Evolutionary conservation across 2,113 vertebrate genomes (phyloP).

Genomic region (Ptilorrhoa leucosticta): DNA sequence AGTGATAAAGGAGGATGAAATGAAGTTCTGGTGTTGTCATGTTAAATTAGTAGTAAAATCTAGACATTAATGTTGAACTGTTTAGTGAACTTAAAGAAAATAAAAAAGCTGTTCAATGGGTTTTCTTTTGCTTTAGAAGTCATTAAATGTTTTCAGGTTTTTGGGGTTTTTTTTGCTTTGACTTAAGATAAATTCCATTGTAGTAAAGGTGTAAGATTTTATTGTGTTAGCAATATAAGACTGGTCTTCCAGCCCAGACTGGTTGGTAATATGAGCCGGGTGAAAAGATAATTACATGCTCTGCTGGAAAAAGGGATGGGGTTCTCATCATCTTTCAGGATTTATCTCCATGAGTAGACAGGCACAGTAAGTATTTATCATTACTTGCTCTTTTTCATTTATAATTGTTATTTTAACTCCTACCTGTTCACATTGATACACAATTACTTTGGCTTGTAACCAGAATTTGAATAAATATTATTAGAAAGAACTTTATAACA

Average conservation of each 20-base stretch:
- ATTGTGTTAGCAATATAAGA: neutral
- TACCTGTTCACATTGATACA: neutral
- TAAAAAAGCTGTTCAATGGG: neutral
- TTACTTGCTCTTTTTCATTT: neutral
- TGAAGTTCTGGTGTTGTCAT: neutral
- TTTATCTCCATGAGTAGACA: neutral
- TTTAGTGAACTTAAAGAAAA: neutral
- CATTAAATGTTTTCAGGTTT: neutral
- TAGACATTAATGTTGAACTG: neutral
- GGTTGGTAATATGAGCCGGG: neutral
- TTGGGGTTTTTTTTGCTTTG: neutral
- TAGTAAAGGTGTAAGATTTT: neutral
- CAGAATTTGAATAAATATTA: neutral
- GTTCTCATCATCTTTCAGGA: neutral
- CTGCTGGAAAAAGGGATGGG: neutral
- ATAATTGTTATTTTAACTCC: neutral
- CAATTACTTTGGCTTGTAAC: neutral
- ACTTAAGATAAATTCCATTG: neutral
- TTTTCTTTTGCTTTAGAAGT: neutral
- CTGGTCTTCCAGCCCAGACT: neutral
- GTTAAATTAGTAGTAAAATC: neutral
- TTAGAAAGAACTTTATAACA: neutral
- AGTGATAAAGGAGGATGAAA: neutral
- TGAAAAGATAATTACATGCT: constrained; percentile 8
- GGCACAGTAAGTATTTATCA: neutral